Evolutionary conservation across 92 coral and sea anemone species (phyloP).

Genomic region (Anthopleura xanthogrammica): DNA sequence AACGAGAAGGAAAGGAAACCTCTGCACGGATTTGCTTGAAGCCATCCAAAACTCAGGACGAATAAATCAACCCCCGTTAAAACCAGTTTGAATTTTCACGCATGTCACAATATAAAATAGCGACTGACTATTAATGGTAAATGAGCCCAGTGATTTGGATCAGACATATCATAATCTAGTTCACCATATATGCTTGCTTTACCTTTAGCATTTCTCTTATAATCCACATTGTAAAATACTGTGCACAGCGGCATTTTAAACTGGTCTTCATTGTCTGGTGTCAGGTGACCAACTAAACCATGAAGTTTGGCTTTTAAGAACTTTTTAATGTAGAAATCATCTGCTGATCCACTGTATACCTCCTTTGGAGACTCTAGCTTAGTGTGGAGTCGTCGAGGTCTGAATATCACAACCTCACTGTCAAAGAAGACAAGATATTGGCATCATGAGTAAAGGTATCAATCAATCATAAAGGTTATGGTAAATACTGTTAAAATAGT

Average conservation of each 20-base stretch:
- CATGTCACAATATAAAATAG: too few relatives aligned
- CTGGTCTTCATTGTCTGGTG: slow-evolving; percentile 70
- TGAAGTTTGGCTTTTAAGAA: slow-evolving; percentile 69
- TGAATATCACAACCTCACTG: slow-evolving; percentile 79
- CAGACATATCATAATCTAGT: too few relatives aligned
- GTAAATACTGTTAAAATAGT: too few relatives aligned
- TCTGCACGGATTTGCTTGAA: too few relatives aligned
- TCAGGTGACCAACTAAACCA: slow-evolving; percentile 95
- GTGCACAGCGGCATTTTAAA: slow-evolving; percentile 84
- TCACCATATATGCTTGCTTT: background rate
- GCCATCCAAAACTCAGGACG: too few relatives aligned
- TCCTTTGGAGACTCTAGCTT: slow-evolving; percentile 67
- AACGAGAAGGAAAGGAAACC: too few relatives aligned
- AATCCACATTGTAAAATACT: slow-evolving; percentile 86
- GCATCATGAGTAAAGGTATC: too few relatives aligned
- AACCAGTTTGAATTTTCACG: too few relatives aligned
- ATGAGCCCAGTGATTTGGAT: too few relatives aligned
- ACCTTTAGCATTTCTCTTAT: slow-evolving; percentile 72
- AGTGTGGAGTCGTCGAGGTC: slow-evolving; percentile 74
- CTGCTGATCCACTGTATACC: slow-evolving; percentile 64
- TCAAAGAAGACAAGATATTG: background rate
- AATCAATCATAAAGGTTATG: too few relatives aligned
- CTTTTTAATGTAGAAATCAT: slow-evolving; percentile 76
- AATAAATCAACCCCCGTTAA: too few relatives aligned
- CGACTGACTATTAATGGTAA: too few relatives aligned